Evolutionary conservation across 2,888 invertebrate species (phyloP), one percentile per base, ranked within the genome.

Genomic region (Drosophila subsilvestris): DNA sequence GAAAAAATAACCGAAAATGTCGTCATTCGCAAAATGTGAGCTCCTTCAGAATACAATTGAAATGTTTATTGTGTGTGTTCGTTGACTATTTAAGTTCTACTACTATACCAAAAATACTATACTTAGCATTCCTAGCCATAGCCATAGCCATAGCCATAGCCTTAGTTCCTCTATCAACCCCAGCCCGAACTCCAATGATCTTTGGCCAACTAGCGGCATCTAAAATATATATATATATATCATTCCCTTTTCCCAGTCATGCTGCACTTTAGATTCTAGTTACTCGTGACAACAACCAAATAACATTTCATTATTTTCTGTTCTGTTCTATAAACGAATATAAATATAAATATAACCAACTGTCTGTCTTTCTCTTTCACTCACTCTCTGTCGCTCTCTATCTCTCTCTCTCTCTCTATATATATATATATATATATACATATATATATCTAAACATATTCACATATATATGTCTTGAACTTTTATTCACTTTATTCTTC

Each of bases 11-110:
- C 56, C 74, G 84, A 83, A 78, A 83, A 83, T 83, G 83, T 83
- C 76, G 66, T 74, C 82, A 80, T 68, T 80, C 58, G 65, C 72
- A 74, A 79, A 84, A 83, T 70, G 83, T 83, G 83, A 83, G 83
- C 86, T 70, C 65, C 68, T 69, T 49, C 63, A 44, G 45, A 65
- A 37, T 37, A 37, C 37, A 37, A n/a, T 37, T 54, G 42, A 60
- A 45, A 66, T 68, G 53, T 53, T 69, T 57, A 53, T 22, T 69
- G 51, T 59, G 51, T 59, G 50, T 68, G 68, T 68, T 70, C 65
- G 66, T 66, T 65, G 66, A 14, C 44, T 17, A 6, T 27, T 44
- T 43, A 22, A 9, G 42, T 17, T 43, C 32, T 32, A 32, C 32
- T 42, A n/a, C 67, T 42, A 49, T 59, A 49, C 49, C 51, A 32